Evolutionary conservation across 2,113 vertebrate genomes (phyloP), one percentile per base, ranked within the genome.

Genomic region (Leucoraja erinaceus): DNA sequence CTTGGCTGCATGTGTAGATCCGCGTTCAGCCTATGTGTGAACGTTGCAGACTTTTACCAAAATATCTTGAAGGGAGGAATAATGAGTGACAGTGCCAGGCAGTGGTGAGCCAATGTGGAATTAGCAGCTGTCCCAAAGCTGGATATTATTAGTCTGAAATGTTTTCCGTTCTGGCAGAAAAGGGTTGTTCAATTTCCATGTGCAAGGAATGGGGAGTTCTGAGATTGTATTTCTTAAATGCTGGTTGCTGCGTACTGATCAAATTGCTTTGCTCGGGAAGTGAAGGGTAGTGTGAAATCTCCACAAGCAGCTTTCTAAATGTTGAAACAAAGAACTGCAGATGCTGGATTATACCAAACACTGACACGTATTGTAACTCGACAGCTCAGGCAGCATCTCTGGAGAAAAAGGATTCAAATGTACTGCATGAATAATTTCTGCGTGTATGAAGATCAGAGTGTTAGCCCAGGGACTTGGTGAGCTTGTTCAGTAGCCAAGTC

Each of bases 111-210:
- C 79, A 83, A 56, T 5, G 54, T 28, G 56, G 81, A 84, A 84
- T 84, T 84, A 84, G 81, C 54, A 59, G 54, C 81, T 84, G 81
- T 54, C 25, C 54, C 56, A 47, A 20, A 83, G 38, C 79, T 84
- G 81, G 81, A 61, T 84, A 84, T 12, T 84, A 84, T 56, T 54
- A 61, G 54, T 84, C 10, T 84, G 22, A 84, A 84, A 84, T 84
- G 54, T 84, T 84, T 84, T 84, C 81, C 81, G 59, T 84, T 84
- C 81, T 84, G 81, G 79, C 54, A 59, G 54, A 81, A 54, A 81
- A 10, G 22, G 2, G 3, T 28, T 28, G 8, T 83, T 61, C 81
- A 25, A 4, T 9, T 84, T 28, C 28, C 59, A 54, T 59, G 54
- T 61, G 22, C 7, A 84, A 59, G 54, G 47, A 84, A 2, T 84